These are phyloP conservation scores for Asteroscopus sphinx DNA, from an alignment of 2,888 invertebrate genomes.

Conservation along the genomic window DNA sequence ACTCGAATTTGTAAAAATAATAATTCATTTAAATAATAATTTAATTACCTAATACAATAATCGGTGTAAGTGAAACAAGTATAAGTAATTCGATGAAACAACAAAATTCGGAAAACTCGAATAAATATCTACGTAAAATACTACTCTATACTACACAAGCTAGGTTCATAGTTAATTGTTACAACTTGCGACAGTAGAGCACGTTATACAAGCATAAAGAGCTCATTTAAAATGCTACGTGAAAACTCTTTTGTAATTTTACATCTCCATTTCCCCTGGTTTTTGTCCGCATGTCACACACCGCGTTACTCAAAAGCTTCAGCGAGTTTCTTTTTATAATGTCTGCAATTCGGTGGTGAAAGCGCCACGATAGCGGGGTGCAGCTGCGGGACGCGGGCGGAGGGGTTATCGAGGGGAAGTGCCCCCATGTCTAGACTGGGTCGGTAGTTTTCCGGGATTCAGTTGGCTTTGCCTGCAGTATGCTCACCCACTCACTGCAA, in stretches of 20 bases:
- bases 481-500: slow-evolving; percentile 88
- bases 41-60: too few relatives aligned
- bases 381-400: slow-evolving; percentile 61
- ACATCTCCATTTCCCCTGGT: slow-evolving; percentile 72
- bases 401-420: slow-evolving; percentile 77
- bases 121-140: slow-evolving; percentile 6
- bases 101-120: slow-evolving; percentile 10
- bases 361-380: slow-evolving; percentile 76
- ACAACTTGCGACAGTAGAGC: slow-evolving; percentile 22
- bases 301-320: slow-evolving; percentile 81
- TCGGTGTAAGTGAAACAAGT: too few relatives aligned
- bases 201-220: slow-evolving; percentile 23
- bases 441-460: slow-evolving; percentile 90
- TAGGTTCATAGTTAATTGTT: slow-evolving; percentile 27
- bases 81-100: slow-evolving; percentile 12
- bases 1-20: too few relatives aligned
- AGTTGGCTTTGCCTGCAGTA: slow-evolving; percentile 88
- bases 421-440: slow-evolving; percentile 90
- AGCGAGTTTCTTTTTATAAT: slow-evolving; percentile 83
- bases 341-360: slow-evolving; percentile 86
- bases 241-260: slow-evolving; percentile 72
- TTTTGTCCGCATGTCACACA: slow-evolving; percentile 78
- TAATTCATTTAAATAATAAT: too few relatives aligned
- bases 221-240: slow-evolving; percentile 56
- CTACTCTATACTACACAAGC: neutral